Evolutionary conservation across 2,888 invertebrate genomes (phyloP).

Genomic region (Busseola fusca): DNA sequence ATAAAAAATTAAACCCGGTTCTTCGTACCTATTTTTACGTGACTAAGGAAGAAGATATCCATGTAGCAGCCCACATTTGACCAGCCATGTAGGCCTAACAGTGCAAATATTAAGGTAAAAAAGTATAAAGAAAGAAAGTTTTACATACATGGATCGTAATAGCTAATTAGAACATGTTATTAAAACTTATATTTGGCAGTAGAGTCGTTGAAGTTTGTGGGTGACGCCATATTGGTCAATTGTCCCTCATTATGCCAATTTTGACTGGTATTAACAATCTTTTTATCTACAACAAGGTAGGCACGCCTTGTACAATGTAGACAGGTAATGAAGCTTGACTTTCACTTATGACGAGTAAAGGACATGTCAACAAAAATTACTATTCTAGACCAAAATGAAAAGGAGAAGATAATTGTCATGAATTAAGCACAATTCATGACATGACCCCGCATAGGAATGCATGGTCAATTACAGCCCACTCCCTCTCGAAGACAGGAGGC

Average conservation of each 20-base stretch:
- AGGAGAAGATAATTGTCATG: neutral
- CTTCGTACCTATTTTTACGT: neutral
- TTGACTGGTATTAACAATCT: neutral
- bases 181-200: constrained; percentile 28
- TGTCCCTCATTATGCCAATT: constrained; percentile 14
- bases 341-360: neutral
- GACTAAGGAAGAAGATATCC: neutral
- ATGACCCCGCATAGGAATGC: neutral
- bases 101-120: constrained; percentile 6
- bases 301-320: neutral
- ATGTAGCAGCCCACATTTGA: neutral
- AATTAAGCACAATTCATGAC: neutral
- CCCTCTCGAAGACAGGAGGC: neutral
- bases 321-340: neutral
- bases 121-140: constrained; percentile 37
- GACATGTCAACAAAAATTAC: neutral
- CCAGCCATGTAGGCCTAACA: neutral
- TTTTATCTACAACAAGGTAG: constrained; percentile 15
- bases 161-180: constrained; percentile 35
- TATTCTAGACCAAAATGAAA: too few relatives aligned
- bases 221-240: constrained; percentile 14
- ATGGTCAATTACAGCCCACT: neutral
- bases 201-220: constrained; percentile 14
- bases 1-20: neutral
- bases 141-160: constrained; percentile 5